Base-by-base conservation (phyloP, 92 coral and sea anemone genomes). In the Anthopleura xanthogrammica region DNA sequence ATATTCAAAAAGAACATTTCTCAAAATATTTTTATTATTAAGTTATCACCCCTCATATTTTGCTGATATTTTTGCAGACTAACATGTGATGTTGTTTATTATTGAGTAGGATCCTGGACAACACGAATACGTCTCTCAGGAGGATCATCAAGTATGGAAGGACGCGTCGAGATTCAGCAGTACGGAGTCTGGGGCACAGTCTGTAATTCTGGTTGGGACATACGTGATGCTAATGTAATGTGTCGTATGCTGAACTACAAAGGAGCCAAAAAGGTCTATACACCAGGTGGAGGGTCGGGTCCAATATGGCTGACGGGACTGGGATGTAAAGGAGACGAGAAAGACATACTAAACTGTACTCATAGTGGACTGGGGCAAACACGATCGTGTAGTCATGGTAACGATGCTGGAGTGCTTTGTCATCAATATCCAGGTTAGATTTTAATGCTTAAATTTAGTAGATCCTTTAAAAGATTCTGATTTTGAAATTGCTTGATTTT, bases 121-220 rank as follows among this genome's bases (percentile, higher is more conserved):
- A 62, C 24, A 5, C 5, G 11, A 20, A n/a, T 62, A 62, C 70
- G 70, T 62, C 70, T 62, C 23, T 7, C 20, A 62, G 29, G 70
- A 1, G 58, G 58, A 12, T 62, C 70, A 62, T 62, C 70, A 20
- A 23, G 24, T 9, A 20, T 62, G 70, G 52, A 40, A 43, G 82
- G 82, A 8, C 82, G 72, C 39, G 74, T 79, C 12, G 48, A 57
- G 46, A 58, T 79, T 7, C 52, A 57, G 46, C 72, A 48, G 42
- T 48, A 79, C 41, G 82, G 82, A 57, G 19, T 79, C 11, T 24
- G 66, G 41, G 82, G 82, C 57, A 57, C 82, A 24, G 66, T 79
- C 36, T 79, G 82, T 16, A 79, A 70, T n/a, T 11, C 52, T 39
- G 56, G 56, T 22, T 79, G 82, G 82, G 72, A 58, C 73, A 39